Conservation (phyloP, 2,888 invertebrate species). For the Nomada hirtipes region DNA sequence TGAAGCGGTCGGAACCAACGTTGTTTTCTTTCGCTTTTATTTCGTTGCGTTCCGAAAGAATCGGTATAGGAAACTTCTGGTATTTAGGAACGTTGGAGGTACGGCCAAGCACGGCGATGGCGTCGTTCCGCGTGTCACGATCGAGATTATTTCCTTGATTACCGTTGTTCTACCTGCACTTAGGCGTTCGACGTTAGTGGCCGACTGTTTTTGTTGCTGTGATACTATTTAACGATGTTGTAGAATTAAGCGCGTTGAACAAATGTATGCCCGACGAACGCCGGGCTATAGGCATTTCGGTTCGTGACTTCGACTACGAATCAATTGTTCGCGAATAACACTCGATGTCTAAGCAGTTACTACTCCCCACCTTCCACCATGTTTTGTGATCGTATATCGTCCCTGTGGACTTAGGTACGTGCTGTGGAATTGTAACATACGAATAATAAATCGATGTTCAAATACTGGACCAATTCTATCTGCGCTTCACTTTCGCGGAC, state of each 20-base stretch:
- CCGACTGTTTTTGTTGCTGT: constrained; percentile 74
- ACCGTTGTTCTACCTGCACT: constrained; percentile 39
- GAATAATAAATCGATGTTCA: constrained; percentile 74
- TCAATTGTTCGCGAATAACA: constrained; percentile 47
- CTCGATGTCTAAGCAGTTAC: constrained; percentile 52
- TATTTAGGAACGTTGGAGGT: neutral
- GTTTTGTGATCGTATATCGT: constrained; percentile 67
- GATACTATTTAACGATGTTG: constrained; percentile 63
- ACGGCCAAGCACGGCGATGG: constrained; percentile 6
- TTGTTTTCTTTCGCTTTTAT: constrained; percentile 41
- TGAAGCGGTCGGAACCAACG: constrained; percentile 67
- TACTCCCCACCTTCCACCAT: constrained; percentile 56
- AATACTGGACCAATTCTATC: constrained; percentile 55
- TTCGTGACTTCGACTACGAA: constrained; percentile 26
- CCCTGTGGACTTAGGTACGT: constrained; percentile 11
- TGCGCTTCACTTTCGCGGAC: constrained; percentile 31
- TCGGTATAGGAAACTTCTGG: too few relatives aligned
- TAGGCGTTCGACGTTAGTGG: constrained; percentile 63
- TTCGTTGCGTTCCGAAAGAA: neutral
- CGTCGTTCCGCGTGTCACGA: constrained; percentile 37
- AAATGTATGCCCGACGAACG: constrained; percentile 9
- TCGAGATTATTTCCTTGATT: constrained; percentile 14
- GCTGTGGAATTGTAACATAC: constrained; percentile 69
- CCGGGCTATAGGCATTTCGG: constrained; percentile 24
- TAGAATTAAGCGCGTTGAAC: constrained; percentile 57